Evolutionary conservation across 2,888 invertebrate species (phyloP), one percentile per base, ranked within the genome.

Genomic region (Limenitis camilla): DNA sequence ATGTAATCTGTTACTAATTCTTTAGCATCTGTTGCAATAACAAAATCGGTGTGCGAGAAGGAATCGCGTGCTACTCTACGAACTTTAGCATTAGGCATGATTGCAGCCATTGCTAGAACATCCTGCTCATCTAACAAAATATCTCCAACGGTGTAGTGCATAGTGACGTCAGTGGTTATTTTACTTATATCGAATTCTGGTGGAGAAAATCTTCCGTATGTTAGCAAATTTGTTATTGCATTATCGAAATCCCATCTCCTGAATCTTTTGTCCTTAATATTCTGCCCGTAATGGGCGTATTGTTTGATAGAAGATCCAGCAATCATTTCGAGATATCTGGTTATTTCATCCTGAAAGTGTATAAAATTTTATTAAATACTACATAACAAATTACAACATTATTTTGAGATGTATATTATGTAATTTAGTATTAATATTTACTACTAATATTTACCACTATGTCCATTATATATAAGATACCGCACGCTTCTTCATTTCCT

Each of bases 281-380:
- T 67, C 44, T 69, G 69, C 5, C 68, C 69, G 38, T 50, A 67
- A 55, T 68, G 68, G 0, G 65, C 66, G 38, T 65, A 49, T 55
- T 67, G 65, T 27, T 68, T 69, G 2, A 63, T 38, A 4, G 69
- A 52, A 0, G 64, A 62, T 9, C 65, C 65, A 9, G 60, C 60
- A 7, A 59, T 30, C 1, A 58, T 11, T 38, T 58, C 60, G 1
- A 55, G 39, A 2, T 27, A 10, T 10, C 32, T 40, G 11, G 53
- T 78, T 78, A 55, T 36, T 1, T 33, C 27, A 11, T 19, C 9
- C 57, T 57, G 49, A 40, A 49, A 36, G n/a, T n/a, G n/a, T n/a
- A n/a, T 19, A 11, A 32, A 30, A 10, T 28, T n/a, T 29, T 36
- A 19, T 4, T 30, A 2, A 5, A 7, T 19, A 28, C 29, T 45